Conservation (phyloP, 2,113 vertebrate genomes). For the Mobula birostris region DNA sequence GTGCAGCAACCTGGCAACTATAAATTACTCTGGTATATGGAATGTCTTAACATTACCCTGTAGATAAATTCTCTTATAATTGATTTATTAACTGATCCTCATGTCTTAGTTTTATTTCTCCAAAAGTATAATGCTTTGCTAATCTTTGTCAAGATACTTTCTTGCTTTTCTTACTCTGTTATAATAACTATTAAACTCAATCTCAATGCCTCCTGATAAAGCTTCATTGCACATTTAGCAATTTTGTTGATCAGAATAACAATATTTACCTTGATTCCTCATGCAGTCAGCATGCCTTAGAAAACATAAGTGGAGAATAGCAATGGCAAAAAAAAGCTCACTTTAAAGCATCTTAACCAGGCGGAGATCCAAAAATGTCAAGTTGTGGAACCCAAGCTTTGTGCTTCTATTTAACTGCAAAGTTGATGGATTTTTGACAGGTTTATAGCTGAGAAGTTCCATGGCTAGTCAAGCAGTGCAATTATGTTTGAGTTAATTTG, state of each 20-base stretch:
- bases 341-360: constrained; percentile 57
- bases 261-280: background rate
- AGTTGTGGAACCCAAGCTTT: constrained; percentile 65
- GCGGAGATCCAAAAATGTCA: constrained; percentile 66
- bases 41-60: background rate
- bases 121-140: background rate
- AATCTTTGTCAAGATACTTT: background rate
- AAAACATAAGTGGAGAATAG: background rate
- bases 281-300: background rate
- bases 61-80: background rate
- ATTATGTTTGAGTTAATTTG: constrained; percentile 86
- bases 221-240: background rate
- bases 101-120: background rate
- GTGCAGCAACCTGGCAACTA: background rate
- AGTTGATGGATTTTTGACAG: constrained; percentile 83
- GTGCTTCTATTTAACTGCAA: constrained; percentile 79
- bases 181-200: background rate
- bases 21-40: background rate
- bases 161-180: constrained; percentile 3
- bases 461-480: constrained; percentile 77
- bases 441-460: constrained; percentile 77
- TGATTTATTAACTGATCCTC: constrained; percentile 10
- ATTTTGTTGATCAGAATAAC: background rate
- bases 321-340: background rate
- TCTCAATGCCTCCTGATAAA: background rate